phyloP scores from a whole-genome alignment of 2,888 invertebrate genomes.

The Patella ulyssiponensis region DNA sequence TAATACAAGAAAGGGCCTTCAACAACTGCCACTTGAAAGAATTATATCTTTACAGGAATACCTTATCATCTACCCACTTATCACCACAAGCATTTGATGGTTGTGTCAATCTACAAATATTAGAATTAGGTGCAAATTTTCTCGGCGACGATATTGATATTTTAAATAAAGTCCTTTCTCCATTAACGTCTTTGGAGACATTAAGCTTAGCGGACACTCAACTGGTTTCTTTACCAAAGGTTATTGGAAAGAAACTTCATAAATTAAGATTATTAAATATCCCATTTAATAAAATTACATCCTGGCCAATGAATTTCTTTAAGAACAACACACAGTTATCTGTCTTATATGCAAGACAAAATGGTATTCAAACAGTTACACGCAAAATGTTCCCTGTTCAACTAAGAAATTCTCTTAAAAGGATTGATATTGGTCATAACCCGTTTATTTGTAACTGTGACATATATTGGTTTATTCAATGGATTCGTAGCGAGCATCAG shows the following conservation, averaged over 20 bases:
- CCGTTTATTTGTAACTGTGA: slow-evolving; percentile 78
- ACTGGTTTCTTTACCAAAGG: neutral
- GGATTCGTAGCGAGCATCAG: slow-evolving; percentile 20
- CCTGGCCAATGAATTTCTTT: neutral
- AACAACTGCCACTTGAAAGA: neutral
- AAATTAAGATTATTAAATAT: neutral
- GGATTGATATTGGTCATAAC: slow-evolving; percentile 76
- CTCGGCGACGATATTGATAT: neutral
- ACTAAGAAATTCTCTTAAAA: slow-evolving; percentile 42
- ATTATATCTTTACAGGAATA: neutral
- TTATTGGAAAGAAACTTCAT: neutral
- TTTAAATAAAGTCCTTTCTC: neutral
- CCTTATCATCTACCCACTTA: neutral
- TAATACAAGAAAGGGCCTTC: neutral
- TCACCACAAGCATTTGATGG: neutral
- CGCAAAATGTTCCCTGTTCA: neutral
- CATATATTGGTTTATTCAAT: slow-evolving; percentile 52
- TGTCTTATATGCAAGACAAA: neutral
- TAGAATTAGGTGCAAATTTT: neutral
- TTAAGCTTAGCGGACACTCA: neutral
- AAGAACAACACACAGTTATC: neutral
- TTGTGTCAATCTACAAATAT: neutral
- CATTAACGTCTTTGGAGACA: neutral
- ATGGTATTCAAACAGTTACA: neutral
- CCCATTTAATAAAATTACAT: neutral